Base-by-base conservation (phyloP, 1,140 invertebrate species). In the Dryas iulia region DNA sequence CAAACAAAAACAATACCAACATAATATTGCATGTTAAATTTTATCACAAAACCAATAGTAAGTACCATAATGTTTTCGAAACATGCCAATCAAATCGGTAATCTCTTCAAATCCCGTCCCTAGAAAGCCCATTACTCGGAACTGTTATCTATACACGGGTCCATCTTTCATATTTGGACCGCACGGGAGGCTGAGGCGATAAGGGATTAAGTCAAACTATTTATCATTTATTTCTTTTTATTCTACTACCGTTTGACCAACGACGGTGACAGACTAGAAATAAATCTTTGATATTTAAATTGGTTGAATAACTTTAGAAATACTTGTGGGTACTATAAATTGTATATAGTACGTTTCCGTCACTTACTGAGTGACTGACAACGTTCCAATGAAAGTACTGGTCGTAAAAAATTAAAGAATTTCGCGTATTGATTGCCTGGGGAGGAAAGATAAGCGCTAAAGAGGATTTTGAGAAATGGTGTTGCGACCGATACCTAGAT, bases 151-250 rank as follows among this genome's bases (percentile, higher is more conserved):
- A 54, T 62, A 61, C 59, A 66, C 58, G 69, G 62, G 72, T 76
- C 84, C 88, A 90, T 90, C 88, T 90, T 80, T 90, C 88, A 90
- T 90, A 88, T 90, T 90, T 78, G 85, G 84, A 86, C 83, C 84
- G 80, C 88, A 90, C 86, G 88, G 88, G 86, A 84, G 79, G 83
- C 77, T 72, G 71, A 77, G 73, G 71, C 83, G 88, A 90, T 90
- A 90, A 89, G 81, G 78, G 86, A 90, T 90, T 90, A 90, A 87
- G 78, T 81, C 78, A 59, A 77, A 87, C 88, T 87, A 90, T 90
- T 90, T 89, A 90, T 90, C 88, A 90, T 88, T 78, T 75, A 78
- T 69, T 83, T 81, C 77, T 87, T 86, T 87, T 87, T 89, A 83
- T 78, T 88, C 81, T 76, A 88, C 84, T 88, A 88, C 84, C 78